Conservation (phyloP, 1,140 invertebrate genomes). For the Penaeus indicus region DNA sequence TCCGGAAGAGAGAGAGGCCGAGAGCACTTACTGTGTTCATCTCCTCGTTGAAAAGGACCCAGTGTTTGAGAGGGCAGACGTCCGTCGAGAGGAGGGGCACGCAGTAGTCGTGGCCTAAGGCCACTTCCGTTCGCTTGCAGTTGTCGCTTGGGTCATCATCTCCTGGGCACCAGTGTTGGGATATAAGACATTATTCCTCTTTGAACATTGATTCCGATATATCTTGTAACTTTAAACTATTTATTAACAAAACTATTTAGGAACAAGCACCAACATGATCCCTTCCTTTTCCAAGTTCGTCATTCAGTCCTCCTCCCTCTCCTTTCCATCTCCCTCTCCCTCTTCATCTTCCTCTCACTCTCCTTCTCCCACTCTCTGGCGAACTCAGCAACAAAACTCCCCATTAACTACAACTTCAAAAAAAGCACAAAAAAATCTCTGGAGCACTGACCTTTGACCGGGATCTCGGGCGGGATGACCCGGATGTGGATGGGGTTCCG, state of each 20-base stretch:
- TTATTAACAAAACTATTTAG: not conserved
- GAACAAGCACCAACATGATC: no score
- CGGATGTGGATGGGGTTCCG: constrained; percentile 38
- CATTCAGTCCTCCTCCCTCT: constrained; percentile 4
- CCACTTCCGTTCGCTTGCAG: constrained; percentile 54
- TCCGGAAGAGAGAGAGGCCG: not conserved
- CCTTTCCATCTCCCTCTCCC: constrained; percentile 42
- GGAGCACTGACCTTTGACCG: constrained; percentile 47
- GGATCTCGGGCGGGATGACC: constrained; percentile 35
- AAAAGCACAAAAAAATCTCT: no score
- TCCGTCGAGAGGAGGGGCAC: constrained; percentile 52
- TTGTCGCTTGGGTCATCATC: constrained; percentile 53
- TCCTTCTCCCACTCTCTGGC: no score
- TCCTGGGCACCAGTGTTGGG: constrained; percentile 21
- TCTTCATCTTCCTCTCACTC: constrained; percentile 40
- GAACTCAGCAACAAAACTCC: no score
- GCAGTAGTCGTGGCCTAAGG: constrained; percentile 49
- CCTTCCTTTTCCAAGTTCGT: no score
- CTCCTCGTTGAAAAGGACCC: constrained; percentile 65
- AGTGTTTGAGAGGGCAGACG: constrained; percentile 64
- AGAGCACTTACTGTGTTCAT: constrained; percentile 54
- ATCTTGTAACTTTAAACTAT: not conserved
- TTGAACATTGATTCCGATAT: not conserved
- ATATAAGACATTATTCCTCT: not conserved
- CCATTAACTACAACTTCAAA: no score